Percentiles rank a stretch among this genome's conserved stretches.
phyloP scores from a whole-genome alignment of 1,140 invertebrate species.

The Cataglyphis hispanica region DNA sequence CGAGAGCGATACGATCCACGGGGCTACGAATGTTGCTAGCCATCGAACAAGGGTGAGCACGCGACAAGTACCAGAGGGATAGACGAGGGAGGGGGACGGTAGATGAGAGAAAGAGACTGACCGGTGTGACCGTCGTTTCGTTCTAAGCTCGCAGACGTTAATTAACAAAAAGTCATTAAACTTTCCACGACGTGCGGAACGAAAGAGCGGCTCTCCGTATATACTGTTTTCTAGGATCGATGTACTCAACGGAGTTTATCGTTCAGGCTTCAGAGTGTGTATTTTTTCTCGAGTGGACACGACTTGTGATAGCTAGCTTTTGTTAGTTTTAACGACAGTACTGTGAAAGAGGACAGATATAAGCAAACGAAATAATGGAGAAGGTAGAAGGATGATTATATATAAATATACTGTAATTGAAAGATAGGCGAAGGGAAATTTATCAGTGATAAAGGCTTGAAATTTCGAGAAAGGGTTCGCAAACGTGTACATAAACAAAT shows the following conservation, averaged over 20 bases:
- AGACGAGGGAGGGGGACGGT: neutral
- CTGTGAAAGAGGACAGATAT: neutral
- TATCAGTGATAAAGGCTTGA: conserved; percentile 79
- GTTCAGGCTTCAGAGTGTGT: conserved; percentile 28
- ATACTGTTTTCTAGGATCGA: conserved; percentile 71
- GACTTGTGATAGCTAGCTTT: conserved; percentile 24
- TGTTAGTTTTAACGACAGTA: conserved; percentile 60
- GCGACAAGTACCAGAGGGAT: conserved; percentile 22
- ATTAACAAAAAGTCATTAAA: conserved; percentile 87
- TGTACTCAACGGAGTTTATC: conserved; percentile 62
- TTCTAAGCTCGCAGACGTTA: conserved; percentile 81
- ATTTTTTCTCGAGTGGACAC: conserved; percentile 35
- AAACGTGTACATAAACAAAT: neutral
- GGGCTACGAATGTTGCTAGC: conserved; percentile 26
- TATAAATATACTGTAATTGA: conserved; percentile 82
- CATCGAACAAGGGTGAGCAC: conserved; percentile 40
- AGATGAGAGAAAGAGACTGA: conserved; percentile 36
- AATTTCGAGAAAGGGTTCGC: conserved; percentile 70
- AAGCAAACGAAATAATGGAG: conserved; percentile 9
- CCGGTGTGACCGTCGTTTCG: conserved; percentile 79
- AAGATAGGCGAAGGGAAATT: conserved; percentile 77
- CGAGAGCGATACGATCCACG: conserved; percentile 69
- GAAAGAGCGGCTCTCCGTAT: conserved; percentile 75
- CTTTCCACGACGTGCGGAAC: conserved; percentile 82
- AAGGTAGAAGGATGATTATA: conserved; percentile 58